Conservation (phyloP, 2,113 vertebrate species). For the Grallaria varia region DNA sequence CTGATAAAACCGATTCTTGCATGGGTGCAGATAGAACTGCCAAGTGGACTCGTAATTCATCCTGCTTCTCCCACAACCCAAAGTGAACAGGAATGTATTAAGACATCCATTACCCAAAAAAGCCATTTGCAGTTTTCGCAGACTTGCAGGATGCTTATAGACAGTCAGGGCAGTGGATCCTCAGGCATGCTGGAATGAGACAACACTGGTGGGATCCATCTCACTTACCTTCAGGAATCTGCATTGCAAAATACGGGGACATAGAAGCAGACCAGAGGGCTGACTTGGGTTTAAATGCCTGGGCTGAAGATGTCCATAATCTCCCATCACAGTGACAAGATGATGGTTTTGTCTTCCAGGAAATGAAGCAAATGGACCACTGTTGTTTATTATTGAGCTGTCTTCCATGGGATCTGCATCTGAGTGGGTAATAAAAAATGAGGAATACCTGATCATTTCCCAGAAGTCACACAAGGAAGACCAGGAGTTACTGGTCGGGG, state of each 20-base stretch:
- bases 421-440: neutral
- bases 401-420: neutral
- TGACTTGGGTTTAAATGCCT: neutral
- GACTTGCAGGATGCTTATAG: neutral
- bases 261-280: neutral
- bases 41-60: neutral
- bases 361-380: neutral
- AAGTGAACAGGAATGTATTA: neutral
- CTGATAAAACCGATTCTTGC: neutral
- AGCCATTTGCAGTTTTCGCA: neutral
- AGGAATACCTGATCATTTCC: neutral
- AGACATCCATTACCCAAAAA: accelerated
- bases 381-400: neutral
- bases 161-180: neutral
- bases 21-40: neutral
- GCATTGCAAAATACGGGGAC: accelerated
- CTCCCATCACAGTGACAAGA: neutral
- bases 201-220: neutral
- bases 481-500: neutral
- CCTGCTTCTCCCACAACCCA: neutral
- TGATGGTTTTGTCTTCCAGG: neutral
- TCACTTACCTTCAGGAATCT: neutral
- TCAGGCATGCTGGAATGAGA: neutral
- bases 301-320: accelerated
- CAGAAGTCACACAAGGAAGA: neutral